Percentiles rank a stretch among this genome's conserved stretches.
These are phyloP conservation scores for Sinocyclocheilus grahami DNA, from an alignment of 2,113 vertebrate species.

Conservation along the genomic window DNA sequence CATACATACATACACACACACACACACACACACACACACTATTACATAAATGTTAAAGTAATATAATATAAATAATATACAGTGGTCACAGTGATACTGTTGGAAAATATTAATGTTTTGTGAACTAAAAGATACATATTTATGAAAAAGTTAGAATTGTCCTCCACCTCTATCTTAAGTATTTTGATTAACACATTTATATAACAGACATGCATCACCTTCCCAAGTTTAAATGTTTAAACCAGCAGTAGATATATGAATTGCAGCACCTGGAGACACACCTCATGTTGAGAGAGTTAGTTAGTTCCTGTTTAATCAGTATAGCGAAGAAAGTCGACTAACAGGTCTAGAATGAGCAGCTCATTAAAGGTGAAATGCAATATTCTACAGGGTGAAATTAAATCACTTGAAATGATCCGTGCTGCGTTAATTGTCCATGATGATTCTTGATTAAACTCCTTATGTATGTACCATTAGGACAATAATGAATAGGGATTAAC, in stretches of 20 bases:
- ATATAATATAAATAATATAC: too few species aligned
- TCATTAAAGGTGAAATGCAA: slow-evolving; percentile 5
- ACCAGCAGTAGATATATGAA: background rate
- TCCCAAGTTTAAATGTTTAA: background rate
- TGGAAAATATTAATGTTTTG: too few species aligned
- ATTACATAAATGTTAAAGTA: too few species aligned
- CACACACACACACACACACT: too few species aligned
- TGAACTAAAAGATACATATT: too few species aligned
- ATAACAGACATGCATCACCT: background rate
- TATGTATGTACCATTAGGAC: slow-evolving; percentile 80
- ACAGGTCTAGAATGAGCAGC: background rate
- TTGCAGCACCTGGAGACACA: background rate
- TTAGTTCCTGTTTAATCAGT: background rate
- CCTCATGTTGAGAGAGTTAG: background rate
- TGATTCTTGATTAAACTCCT: slow-evolving; percentile 75
- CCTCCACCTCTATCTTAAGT: background rate
- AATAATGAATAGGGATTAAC: slow-evolving; percentile 53
- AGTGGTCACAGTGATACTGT: too few species aligned
- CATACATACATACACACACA: too few species aligned
- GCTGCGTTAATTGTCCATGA: slow-evolving; percentile 75
- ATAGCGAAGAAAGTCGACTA: background rate
- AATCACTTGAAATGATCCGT: slow-evolving; percentile 50
- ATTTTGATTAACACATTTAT: background rate
- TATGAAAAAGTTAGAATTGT: too few species aligned
- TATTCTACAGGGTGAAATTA: slow-evolving; percentile 14